Conservation (phyloP, 2,888 invertebrate species). For the Pediacus dermestoides region DNA sequence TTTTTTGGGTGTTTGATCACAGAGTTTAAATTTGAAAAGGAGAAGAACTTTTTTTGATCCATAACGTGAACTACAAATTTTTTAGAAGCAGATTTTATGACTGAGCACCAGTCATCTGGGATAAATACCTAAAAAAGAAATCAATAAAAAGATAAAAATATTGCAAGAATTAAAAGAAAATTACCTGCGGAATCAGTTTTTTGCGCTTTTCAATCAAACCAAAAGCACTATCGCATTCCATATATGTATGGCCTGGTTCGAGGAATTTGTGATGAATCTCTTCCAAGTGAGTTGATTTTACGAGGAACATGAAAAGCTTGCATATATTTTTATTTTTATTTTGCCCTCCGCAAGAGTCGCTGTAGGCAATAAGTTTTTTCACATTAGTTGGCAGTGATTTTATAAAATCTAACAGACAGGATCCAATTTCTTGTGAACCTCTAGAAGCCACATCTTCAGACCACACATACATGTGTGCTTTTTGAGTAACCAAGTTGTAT, state of each 20-base stretch:
- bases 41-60: constrained; percentile 8
- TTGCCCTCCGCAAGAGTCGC: constrained; percentile 26
- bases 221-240: constrained; percentile 22
- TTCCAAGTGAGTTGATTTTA: constrained; percentile 18
- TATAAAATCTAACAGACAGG: constrained; percentile 20
- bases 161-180: no score
- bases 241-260: constrained; percentile 22
- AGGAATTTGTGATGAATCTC: constrained; percentile 23
- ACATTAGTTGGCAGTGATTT: constrained; percentile 15
- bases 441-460: constrained; percentile 24
- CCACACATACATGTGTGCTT: constrained; percentile 26
- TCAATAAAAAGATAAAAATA: no score
- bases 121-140: no score
- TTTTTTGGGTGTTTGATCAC: constrained; percentile 10
- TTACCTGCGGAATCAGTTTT: no score
- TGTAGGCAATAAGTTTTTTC: constrained; percentile 22
- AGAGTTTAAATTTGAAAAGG: constrained; percentile 4
- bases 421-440: constrained; percentile 26
- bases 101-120: no score
- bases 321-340: constrained; percentile 27
- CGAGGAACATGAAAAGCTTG: constrained; percentile 24
- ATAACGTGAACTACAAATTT: constrained; percentile 8
- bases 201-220: constrained; percentile 19
- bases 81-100: no score
- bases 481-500: constrained; percentile 18